phyloP scores from a whole-genome alignment of 35 echinoderm and acorn worm genomes.

The Apostichopus japonicus region DNA sequence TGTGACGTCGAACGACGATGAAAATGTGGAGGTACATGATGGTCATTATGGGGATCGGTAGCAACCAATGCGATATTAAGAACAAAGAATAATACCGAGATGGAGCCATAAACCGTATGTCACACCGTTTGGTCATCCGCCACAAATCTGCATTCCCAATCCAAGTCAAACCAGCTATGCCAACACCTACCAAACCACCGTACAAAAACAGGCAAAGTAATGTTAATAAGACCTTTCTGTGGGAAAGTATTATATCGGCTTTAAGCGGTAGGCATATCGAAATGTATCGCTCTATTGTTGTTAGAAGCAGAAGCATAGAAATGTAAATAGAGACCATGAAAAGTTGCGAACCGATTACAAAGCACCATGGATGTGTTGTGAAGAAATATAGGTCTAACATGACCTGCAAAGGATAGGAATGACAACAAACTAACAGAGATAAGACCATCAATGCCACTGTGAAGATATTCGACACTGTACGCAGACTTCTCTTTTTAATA shows the following conservation, averaged over 20 bases:
- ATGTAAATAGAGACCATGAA: slow-evolving; percentile 11
- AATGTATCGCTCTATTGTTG: slow-evolving; percentile 33
- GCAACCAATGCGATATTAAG: slow-evolving; percentile 39
- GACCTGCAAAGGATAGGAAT: slow-evolving; percentile 14
- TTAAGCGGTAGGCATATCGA: slow-evolving; percentile 24
- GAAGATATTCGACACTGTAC: slow-evolving; percentile 38
- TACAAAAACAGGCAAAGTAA: not conserved
- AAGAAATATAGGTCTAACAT: slow-evolving; percentile 30
- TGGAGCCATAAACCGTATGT: not conserved
- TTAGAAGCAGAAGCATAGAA: slow-evolving; percentile 25
- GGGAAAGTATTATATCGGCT: slow-evolving; percentile 11
- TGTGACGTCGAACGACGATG: slow-evolving; percentile 58
- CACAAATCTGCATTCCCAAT: slow-evolving; percentile 35
- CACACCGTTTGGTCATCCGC: not conserved
- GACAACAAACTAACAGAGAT: not conserved
- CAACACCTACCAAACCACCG: not conserved
- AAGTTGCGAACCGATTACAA: slow-evolving; percentile 5
- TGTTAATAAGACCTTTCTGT: not conserved
- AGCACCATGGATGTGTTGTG: slow-evolving; percentile 20
- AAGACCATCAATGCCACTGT: not conserved
- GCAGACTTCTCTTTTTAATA: not conserved
- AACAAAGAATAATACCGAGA: slow-evolving; percentile 27
- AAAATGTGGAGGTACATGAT: slow-evolving; percentile 63
- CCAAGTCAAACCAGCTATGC: slow-evolving; percentile 10
- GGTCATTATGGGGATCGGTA: slow-evolving; percentile 58